Conservation (phyloP, 2,888 invertebrate genomes). For the Mimas tiliae region DNA sequence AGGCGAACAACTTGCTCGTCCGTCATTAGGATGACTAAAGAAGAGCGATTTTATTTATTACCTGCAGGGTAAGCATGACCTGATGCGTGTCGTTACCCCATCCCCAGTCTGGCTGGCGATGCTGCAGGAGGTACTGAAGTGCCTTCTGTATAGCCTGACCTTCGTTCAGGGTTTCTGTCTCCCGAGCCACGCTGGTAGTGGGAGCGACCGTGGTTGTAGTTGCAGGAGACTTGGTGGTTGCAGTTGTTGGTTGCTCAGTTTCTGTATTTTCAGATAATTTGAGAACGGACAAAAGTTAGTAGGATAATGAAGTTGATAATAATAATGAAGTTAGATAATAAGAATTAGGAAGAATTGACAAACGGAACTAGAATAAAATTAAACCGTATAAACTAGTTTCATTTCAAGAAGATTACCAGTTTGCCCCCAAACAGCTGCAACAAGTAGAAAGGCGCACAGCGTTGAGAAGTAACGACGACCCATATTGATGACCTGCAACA, state of each 20-base stretch:
- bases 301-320: too few relatives aligned
- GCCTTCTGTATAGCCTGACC: constrained; percentile 88
- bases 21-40: too few relatives aligned
- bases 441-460: constrained; percentile 50
- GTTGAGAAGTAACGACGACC: constrained; percentile 45
- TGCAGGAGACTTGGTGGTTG: constrained; percentile 54
- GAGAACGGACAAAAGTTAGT: too few relatives aligned
- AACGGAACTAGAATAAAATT: too few relatives aligned
- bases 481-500: constrained; percentile 62
- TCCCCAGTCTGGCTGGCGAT: constrained; percentile 90
- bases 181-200: constrained; percentile 69
- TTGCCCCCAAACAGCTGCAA: constrained; percentile 56
- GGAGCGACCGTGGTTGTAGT: constrained; percentile 56
- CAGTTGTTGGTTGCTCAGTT: constrained; percentile 67
- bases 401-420: constrained; percentile 66
- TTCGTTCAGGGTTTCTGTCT: constrained; percentile 73
- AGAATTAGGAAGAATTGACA: too few relatives aligned
- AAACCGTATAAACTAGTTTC: too few relatives aligned
- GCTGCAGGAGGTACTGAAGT: constrained; percentile 89
- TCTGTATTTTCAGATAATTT: constrained; percentile 45
- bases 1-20: too few relatives aligned
- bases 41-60: constrained; percentile 51
- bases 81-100: constrained; percentile 94
- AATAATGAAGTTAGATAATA: too few relatives aligned
- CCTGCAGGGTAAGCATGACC: constrained; percentile 91